phyloP scores from a whole-genome alignment of 2,888 invertebrate species.

The Eumerus sabulonum region DNA sequence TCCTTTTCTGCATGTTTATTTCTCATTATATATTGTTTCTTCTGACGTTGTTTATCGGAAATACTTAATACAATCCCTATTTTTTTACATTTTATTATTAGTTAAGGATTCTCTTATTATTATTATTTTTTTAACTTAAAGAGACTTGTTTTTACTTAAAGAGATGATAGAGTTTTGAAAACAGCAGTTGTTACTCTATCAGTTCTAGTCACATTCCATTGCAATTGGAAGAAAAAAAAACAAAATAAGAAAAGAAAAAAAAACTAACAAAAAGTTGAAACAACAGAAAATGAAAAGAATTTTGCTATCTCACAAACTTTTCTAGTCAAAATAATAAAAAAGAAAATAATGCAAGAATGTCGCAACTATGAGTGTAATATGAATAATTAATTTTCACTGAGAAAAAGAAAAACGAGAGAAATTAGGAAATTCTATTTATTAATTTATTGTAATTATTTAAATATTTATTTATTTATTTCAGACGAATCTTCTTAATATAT shows the following conservation, averaged over 20 bases:
- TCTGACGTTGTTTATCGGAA: slow-evolving; percentile 8
- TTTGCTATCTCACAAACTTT: slow-evolving; percentile 63
- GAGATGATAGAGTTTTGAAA: slow-evolving; percentile 20
- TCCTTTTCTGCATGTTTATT: slow-evolving; percentile 48
- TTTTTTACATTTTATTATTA: slow-evolving; percentile 33
- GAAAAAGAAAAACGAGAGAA: slow-evolving; percentile 32
- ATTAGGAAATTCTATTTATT: slow-evolving; percentile 65
- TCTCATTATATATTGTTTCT: too few species aligned
- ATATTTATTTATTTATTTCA: slow-evolving; percentile 43
- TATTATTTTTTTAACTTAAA: slow-evolving; percentile 57
- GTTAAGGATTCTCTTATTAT: too few species aligned
- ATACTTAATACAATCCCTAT: slow-evolving; percentile 16
- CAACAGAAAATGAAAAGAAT: slow-evolving; percentile 11
- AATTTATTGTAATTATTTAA: slow-evolving; percentile 55
- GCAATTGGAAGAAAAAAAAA: slow-evolving; percentile 42
- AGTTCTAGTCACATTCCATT: slow-evolving; percentile 64
- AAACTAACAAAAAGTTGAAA: slow-evolving; percentile 29
- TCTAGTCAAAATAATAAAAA: slow-evolving; percentile 70
- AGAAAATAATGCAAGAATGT: neutral
- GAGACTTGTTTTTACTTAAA: slow-evolving; percentile 52
- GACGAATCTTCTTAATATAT: slow-evolving; percentile 39
- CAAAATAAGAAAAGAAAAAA: slow-evolving; percentile 20
- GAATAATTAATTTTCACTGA: slow-evolving; percentile 37
- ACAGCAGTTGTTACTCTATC: slow-evolving; percentile 26
- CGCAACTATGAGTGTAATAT: slow-evolving; percentile 60